phyloP scores from a whole-genome alignment of 2,113 vertebrate genomes.

The Anser brachyrhynchus region DNA sequence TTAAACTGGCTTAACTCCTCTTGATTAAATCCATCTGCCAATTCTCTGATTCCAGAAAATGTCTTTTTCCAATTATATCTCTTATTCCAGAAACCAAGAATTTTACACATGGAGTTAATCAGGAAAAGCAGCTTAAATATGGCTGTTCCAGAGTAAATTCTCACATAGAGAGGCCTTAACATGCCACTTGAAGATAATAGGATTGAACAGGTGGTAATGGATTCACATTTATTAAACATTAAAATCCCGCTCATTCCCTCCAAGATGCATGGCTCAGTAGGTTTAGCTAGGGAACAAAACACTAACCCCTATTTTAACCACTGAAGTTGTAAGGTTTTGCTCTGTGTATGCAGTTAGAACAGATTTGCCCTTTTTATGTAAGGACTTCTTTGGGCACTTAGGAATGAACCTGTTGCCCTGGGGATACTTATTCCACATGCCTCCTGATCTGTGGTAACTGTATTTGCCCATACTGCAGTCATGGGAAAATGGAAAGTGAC shows the following conservation, averaged over 20 bases:
- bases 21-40: neutral
- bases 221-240: neutral
- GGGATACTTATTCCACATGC: neutral
- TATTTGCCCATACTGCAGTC: neutral
- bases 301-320: neutral
- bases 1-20: neutral
- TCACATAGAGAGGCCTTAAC: neutral
- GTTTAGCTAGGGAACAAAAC: neutral
- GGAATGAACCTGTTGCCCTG: neutral
- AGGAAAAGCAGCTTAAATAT: neutral
- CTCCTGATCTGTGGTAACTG: neutral
- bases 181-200: neutral
- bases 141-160: neutral
- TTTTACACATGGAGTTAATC: neutral
- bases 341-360: neutral
- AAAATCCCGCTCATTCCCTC: neutral
- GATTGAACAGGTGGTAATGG: neutral
- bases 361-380: neutral
- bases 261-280: neutral
- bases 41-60: neutral
- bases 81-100: neutral
- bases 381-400: neutral
- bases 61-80: neutral
- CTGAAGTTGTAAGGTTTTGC: neutral
- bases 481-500: neutral